Percentiles rank a stretch among this genome's conserved stretches.
Evolutionary conservation across 2,113 vertebrate species (phyloP).

Genomic region (Pycnonotus jocosus): DNA sequence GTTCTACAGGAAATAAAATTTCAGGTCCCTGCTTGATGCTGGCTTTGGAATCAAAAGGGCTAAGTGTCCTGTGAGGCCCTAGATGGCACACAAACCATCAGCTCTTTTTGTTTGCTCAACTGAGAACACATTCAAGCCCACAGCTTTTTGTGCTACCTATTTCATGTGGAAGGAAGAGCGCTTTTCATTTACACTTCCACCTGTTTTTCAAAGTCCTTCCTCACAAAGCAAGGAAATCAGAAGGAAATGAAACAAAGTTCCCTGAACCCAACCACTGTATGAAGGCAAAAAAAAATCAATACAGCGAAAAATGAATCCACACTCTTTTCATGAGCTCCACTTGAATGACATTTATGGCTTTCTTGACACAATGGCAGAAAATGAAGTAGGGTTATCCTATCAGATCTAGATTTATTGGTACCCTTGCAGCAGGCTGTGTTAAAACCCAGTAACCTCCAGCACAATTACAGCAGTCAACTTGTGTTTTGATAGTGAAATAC

Average conservation of each 20-base stretch:
- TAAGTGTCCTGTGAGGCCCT: not conserved
- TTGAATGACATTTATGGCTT: not conserved
- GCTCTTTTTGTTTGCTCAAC: not conserved
- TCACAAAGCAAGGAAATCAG: slow-evolving; percentile 26
- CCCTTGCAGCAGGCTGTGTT: not conserved
- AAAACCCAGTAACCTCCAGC: not conserved
- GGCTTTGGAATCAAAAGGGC: not conserved
- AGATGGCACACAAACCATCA: not conserved
- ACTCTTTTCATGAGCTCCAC: not conserved
- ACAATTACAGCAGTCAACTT: not conserved
- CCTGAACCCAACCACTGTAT: not conserved
- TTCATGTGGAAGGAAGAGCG: not conserved
- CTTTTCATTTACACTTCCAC: not conserved
- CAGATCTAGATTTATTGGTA: not conserved
- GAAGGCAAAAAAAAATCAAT: not conserved
- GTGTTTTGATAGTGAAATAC: not conserved
- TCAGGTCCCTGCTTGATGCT: not conserved
- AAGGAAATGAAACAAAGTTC: slow-evolving; percentile 31
- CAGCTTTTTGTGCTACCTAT: not conserved
- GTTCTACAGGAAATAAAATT: not conserved
- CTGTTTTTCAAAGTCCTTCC: not conserved
- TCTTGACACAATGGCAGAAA: not conserved
- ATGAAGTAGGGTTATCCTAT: not conserved
- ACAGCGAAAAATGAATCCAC: not conserved
- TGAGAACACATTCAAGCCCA: not conserved